These are phyloP conservation scores for Oenanthe melanoleuca DNA, from an alignment of 2,113 vertebrate genomes.

Conservation along the genomic window DNA sequence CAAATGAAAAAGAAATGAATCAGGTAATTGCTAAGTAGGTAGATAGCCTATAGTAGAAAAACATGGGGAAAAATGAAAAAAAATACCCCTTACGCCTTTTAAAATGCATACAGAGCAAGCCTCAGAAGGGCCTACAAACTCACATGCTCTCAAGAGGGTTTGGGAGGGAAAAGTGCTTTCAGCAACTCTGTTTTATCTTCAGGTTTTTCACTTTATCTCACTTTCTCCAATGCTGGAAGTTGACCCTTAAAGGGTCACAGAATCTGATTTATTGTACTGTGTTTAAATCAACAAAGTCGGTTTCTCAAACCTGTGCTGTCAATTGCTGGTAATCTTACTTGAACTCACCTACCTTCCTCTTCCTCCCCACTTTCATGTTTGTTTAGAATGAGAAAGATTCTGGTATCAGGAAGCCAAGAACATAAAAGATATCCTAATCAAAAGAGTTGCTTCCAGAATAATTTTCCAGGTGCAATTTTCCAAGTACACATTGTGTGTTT, in stretches of 20 bases:
- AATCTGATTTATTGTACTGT: constrained; percentile 17
- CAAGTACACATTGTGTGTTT: background rate
- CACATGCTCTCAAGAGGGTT: constrained; percentile 19
- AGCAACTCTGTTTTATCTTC: constrained; percentile 41
- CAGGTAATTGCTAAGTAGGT: background rate
- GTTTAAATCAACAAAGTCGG: constrained; percentile 40
- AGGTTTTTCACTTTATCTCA: constrained; percentile 23
- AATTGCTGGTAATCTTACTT: background rate
- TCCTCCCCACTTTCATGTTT: background rate
- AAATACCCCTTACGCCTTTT: background rate
- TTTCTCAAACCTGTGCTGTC: background rate
- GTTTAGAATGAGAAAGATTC: background rate
- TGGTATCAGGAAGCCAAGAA: background rate
- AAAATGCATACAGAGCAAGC: background rate
- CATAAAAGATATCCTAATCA: background rate
- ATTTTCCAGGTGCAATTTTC: background rate
- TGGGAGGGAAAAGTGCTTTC: constrained; percentile 22
- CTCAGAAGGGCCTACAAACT: constrained; percentile 5
- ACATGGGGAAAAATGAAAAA: background rate
- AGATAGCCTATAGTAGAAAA: background rate
- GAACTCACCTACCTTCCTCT: background rate
- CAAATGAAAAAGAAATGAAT: background rate
- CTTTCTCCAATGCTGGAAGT: constrained; percentile 7
- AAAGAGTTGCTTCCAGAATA: background rate
- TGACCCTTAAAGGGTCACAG: constrained; percentile 3